Conservation (phyloP, 2,113 vertebrate species). For the Cinclus mexicanus region DNA sequence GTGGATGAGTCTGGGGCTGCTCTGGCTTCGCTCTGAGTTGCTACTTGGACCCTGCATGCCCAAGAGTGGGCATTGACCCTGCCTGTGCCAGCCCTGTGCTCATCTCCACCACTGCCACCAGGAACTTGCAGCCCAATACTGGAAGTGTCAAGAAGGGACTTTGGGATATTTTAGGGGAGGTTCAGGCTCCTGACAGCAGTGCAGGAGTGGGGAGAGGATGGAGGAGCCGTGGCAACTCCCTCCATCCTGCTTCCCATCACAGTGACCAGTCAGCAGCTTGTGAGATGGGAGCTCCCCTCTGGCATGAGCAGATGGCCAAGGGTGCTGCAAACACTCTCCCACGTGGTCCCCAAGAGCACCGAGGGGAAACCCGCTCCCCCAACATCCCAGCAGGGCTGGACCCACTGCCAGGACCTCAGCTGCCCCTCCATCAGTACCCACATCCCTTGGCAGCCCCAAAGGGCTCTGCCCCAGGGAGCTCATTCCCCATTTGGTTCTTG, state of each 20-base stretch:
- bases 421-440: background rate
- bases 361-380: background rate
- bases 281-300: background rate
- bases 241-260: slow-evolving; percentile 27
- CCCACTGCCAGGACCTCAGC: background rate
- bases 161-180: background rate
- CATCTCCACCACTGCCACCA: background rate
- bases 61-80: background rate
- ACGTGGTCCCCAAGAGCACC: accelerated
- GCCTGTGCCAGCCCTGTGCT: background rate
- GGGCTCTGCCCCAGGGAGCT: background rate
- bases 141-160: background rate
- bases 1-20: background rate
- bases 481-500: accelerated
- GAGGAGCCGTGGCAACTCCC: accelerated
- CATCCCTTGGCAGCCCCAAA: background rate
- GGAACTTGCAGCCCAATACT: background rate
- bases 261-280: slow-evolving; percentile 57
- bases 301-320: background rate
- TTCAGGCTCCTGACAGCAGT: slow-evolving; percentile 16
- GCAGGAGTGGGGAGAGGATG: accelerated
- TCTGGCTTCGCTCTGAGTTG: background rate
- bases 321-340: background rate
- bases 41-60: background rate
- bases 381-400: accelerated